Base-by-base conservation (phyloP, 2,888 invertebrate genomes). In the Aleiodes alternator region DNA sequence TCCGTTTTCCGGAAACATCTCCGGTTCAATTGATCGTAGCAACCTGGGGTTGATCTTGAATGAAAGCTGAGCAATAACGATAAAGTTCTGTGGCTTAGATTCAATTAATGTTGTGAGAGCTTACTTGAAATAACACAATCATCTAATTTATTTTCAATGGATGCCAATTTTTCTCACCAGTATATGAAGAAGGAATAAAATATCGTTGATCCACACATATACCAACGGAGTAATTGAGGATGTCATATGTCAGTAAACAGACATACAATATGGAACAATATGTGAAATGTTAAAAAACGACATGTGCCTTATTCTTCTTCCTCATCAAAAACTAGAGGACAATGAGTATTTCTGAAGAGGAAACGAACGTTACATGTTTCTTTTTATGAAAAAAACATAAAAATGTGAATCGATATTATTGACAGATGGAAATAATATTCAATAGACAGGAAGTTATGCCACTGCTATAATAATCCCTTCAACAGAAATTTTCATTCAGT, bases 211-310 rank as follows among this genome's bases (percentile, higher is more conserved):
- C 38, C 51, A 57, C 23, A 23, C 74, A 69, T 74, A 69, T 69
- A 74, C 43, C 64, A 73, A 43, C 61, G 38, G 23, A 23, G 61
- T 75, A 61, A 75, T 75, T 75, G 75, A 55, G 75, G 75, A 51
- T 68, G 68, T 48, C 75, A 75, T 70, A 75, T 74, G 74, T 69
- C 74, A 69, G 74, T 50, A 59, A 73, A 53, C 43, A 59, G 64
- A 53, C 38, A 12, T 8, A 31, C 57, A 59, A 59, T 59, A 34
- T 48, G 64, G 16, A 64, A 48, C 23, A 64, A 23, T 43, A 16
- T 64, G 64, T 64, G 64, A 64, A 64, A 61, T 14, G 68, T n/a
- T 34, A 70, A 23, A 71, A 61, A 68, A 68, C 51, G 50, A 31
- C 68, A 68, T 68, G 68, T 68, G 68, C 51, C 51, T 50, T 48